phyloP scores from a whole-genome alignment of 2,113 vertebrate genomes.

The Rhinolophus sinicus region DNA sequence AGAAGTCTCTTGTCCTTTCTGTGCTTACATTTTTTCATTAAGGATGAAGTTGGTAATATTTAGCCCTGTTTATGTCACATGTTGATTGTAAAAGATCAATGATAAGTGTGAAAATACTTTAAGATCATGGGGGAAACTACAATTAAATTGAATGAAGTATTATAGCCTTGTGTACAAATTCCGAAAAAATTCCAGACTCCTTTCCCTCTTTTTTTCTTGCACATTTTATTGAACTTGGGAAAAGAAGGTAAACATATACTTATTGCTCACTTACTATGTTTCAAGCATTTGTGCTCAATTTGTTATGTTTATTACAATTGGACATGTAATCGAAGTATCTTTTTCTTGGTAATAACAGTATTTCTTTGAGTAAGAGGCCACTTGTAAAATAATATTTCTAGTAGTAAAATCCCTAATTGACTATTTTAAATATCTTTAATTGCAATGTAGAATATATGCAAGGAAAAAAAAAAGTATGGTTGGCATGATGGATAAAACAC shows the following conservation, averaged over 20 bases:
- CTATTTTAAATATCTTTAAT: slow-evolving; percentile 33
- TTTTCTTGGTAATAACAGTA: neutral
- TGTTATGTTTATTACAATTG: neutral
- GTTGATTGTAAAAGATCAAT: slow-evolving; percentile 7
- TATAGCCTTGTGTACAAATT: slow-evolving; percentile 6
- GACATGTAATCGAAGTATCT: neutral
- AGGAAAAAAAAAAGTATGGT: neutral
- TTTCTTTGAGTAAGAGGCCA: neutral
- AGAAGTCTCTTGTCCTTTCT: neutral
- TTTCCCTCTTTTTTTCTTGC: neutral
- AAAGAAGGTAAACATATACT: neutral
- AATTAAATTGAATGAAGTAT: neutral
- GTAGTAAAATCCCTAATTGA: neutral
- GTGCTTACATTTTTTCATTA: neutral
- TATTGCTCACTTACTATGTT: neutral
- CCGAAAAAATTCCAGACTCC: neutral
- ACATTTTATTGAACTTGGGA: slow-evolving; percentile 21
- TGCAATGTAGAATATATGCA: slow-evolving; percentile 6
- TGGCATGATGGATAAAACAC: neutral
- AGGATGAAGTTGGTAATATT: neutral
- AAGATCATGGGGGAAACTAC: neutral
- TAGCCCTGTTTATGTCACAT: neutral
- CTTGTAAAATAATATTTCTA: slow-evolving; percentile 17
- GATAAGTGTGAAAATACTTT: slow-evolving; percentile 36
- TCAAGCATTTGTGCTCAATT: neutral